Base-by-base conservation (phyloP, 2,888 invertebrate species). In the Nemapogon koenigi region DNA sequence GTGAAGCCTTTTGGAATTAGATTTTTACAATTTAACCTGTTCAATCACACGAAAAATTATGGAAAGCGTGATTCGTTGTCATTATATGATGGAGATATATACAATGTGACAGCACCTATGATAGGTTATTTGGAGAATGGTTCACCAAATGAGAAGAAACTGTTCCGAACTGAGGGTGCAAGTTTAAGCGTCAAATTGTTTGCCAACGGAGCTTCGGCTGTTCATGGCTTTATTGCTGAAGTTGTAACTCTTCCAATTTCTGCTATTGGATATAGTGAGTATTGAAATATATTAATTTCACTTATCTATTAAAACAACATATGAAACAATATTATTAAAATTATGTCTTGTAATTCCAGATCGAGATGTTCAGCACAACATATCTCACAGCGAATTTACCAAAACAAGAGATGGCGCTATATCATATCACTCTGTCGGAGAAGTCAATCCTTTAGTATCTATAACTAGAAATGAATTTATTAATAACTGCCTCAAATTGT, bases 221-320 rank as follows among this genome's bases (percentile, higher is more conserved):
- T 84, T 11, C 91, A 96, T 64, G 99, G 99, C 16, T 99, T 99
- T 57, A 91, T 99, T 45, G 99, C 98, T 11, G 98, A 99, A 78
- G 87, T 99, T 36, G 90, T 97, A 1, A 95, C 96, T 0, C 72
- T 97, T 27, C 98, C 99, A 0, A 91, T 94, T 55, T 93, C 94
- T 29, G 90, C 90, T 4, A 89, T 93, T 60, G 92, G 91, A 55
- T 89, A 92, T 52, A 91, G 93, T 93, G 76, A 87, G 90, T 85
- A 45, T 43, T n/a, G 36, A 22, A 30, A 38, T 41, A 43, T 39
- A 26, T 41, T 38, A n/a, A 38, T 36, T n/a, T n/a, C n/a, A n/a
- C n/a, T n/a, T n/a, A n/a, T n/a, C n/a, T n/a, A n/a, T n/a, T n/a
- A n/a, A n/a, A n/a, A n/a, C n/a, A n/a, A n/a, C n/a, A n/a, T n/a